Conservation (phyloP, 2,888 invertebrate species). For the Meloe dianella region DNA sequence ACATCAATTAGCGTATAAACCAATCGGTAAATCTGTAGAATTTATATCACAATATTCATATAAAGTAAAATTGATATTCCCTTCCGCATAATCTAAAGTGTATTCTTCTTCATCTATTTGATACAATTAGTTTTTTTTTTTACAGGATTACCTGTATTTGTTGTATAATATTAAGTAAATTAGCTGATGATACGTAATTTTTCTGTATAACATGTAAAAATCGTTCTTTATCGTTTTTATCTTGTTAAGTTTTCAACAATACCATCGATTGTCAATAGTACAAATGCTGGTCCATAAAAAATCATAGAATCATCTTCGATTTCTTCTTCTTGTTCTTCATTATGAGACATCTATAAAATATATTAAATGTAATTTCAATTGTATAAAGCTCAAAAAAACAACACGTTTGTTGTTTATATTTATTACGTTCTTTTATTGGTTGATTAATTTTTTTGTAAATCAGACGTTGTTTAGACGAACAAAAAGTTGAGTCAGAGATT, state of each 20-base stretch:
- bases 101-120: constrained; percentile 7
- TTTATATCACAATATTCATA: constrained; percentile 36
- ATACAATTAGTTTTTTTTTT: constrained; percentile 28
- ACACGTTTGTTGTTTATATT: no score
- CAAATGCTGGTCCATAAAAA: constrained; percentile 44
- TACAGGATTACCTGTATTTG: constrained; percentile 37
- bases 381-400: no score
- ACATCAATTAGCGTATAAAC: constrained; percentile 43
- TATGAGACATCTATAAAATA: constrained; percentile 10
- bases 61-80: constrained; percentile 31
- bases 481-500: no score
- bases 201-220: constrained; percentile 39
- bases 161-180: constrained; percentile 36
- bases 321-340: constrained; percentile 28
- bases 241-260: constrained; percentile 41
- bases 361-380: no score
- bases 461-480: no score
- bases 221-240: constrained; percentile 37
- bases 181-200: constrained; percentile 32
- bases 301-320: constrained; percentile 22
- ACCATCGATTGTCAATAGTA: constrained; percentile 50
- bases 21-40: constrained; percentile 36
- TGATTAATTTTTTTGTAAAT: no score
- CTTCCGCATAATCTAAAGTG: background rate
- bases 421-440: no score